phyloP scores from a whole-genome alignment of 2,113 vertebrate species.

The Leucopsar rothschildi region DNA sequence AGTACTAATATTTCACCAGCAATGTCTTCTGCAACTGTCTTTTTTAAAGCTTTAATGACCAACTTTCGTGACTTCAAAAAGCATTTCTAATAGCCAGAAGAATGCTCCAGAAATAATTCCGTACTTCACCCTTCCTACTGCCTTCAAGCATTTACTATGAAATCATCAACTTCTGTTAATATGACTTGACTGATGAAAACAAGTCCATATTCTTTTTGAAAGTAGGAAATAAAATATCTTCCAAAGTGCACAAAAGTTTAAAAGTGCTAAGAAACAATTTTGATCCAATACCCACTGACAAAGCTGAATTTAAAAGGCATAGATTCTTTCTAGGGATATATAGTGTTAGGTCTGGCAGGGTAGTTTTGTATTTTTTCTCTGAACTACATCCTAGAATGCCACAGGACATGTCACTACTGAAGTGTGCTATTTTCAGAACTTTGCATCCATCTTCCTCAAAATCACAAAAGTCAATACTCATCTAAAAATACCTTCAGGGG shows the following conservation, averaged over 20 bases:
- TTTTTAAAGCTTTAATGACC: neutral
- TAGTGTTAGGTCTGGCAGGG: neutral
- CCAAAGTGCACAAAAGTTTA: neutral
- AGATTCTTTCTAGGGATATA: neutral
- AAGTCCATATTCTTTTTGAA: neutral
- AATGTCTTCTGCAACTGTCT: neutral
- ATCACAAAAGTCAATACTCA: neutral
- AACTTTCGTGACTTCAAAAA: neutral
- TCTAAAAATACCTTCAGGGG: neutral
- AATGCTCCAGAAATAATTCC: neutral
- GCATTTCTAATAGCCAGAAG: neutral
- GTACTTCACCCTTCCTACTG: neutral
- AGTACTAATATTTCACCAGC: neutral
- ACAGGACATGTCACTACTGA: neutral
- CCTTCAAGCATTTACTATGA: neutral
- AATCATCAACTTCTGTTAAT: neutral
- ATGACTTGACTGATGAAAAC: neutral
- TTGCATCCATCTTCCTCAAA: neutral
- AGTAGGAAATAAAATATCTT: neutral
- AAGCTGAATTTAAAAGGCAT: neutral
- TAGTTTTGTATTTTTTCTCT: neutral
- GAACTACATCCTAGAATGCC: neutral
- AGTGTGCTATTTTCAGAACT: neutral
- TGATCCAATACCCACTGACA: neutral
- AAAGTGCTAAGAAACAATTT: neutral